Evolutionary conservation across 2,888 invertebrate genomes (phyloP), one percentile per base, ranked within the genome.

Genomic region (Glaucopsyche alexis): DNA sequence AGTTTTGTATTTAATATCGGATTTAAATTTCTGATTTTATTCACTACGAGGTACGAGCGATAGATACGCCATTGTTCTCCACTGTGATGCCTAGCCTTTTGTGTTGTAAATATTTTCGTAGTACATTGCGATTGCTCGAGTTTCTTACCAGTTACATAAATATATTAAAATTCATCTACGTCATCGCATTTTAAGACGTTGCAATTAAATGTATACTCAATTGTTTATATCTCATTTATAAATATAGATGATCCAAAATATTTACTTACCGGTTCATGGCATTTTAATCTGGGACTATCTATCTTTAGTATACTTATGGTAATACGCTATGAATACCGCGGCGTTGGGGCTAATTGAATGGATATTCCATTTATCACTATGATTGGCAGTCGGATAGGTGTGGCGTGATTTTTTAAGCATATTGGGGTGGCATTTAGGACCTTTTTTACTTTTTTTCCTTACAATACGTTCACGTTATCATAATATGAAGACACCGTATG

Each of bases 1-100:
- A 75, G 73, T 77, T 77, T 77, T 78, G 75, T 75, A 75, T 75
- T 76, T 76, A 74, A 78, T 78, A 75, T 71, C 66, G 75, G 75
- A 76, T 77, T 77, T 74, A 76, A 72, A 77, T 77, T 74, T 74
- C 70, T 74, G 75, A 76, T 76, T 76, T 76, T 77, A 74, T 76
- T 75, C 74, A 71, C 64, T 65, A 65, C 45, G 66, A 73, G 67
- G 67, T 55, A 71, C 40, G 69, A 72, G 47, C 72, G 71, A 73
- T 74, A 74, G 72, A 74, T 75, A 75, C 75, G 77, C 74, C 75
- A 52, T 74, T 75, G 76, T 77, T 75, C 71, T 65, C 74, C 42
- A 67, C 75, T 50, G 76, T 69, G 74, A 71, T 64, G 64, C 69
- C 29, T 71, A 71, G 66, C 73, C 66, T 71, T 76, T 75, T 74